phyloP scores from a whole-genome alignment of 2,888 invertebrate genomes.

The Neoscelio sp. region DNA sequence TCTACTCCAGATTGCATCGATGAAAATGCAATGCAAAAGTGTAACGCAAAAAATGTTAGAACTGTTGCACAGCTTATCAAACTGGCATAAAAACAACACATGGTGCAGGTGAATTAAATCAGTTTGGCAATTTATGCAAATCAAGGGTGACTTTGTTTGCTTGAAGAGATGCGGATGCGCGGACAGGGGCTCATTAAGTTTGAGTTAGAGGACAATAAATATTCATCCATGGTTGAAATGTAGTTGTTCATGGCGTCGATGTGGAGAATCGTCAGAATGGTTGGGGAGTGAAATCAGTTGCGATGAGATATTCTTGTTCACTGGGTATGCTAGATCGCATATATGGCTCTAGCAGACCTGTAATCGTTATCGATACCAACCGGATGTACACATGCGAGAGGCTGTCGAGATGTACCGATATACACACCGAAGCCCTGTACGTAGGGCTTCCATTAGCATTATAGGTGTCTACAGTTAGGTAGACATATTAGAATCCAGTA shows the following conservation, averaged over 20 bases:
- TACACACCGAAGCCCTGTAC: conserved; percentile 53
- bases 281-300: conserved; percentile 48
- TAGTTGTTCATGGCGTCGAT: conserved; percentile 66
- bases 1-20: no score
- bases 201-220: conserved; percentile 80
- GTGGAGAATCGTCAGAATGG: conserved; percentile 51
- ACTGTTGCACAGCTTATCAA: conserved; percentile 19
- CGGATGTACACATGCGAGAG: conserved; percentile 63
- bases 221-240: conserved; percentile 78
- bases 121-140: conserved; percentile 77
- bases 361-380: conserved; percentile 75
- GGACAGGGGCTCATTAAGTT: conserved; percentile 62
- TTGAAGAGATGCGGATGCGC: conserved; percentile 29
- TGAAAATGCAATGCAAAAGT: no score
- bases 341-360: conserved; percentile 69
- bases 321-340: conserved; percentile 60
- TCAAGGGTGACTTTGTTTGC: conserved; percentile 32
- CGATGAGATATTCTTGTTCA: conserved; percentile 61
- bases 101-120: conserved; percentile 75
- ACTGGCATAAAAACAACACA: conserved; percentile 60
- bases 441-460: conserved; percentile 65
- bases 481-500: conserved; percentile 42
- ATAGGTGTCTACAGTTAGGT: conserved; percentile 51
- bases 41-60: conserved; percentile 21
- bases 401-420: conserved; percentile 66